Evolutionary conservation across 2,113 vertebrate genomes (phyloP), one percentile per base, ranked within the genome.

Genomic region (Phaetusa simplex): DNA sequence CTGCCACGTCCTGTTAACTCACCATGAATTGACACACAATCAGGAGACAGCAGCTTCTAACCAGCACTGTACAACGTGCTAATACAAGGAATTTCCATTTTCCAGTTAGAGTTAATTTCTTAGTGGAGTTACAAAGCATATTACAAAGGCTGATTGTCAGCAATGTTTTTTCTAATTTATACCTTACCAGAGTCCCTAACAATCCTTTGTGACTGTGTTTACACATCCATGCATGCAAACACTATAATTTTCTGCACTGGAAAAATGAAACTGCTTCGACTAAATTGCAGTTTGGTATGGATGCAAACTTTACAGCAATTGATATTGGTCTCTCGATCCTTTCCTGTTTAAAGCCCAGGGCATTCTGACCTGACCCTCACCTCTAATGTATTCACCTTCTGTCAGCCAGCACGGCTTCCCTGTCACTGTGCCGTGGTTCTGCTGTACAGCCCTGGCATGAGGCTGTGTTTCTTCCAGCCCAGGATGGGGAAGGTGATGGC

Each of bases 401-500:
- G 50, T 52, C 50, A 52, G 50, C 24, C 50, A 52, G 50, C 26
- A 27, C 14, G 14, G 50, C 50, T 52, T 27, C 24, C 26, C 50
- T 27, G 50, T 52, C 26, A 27, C 50, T 27, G 50, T 6, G 1
- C n/a, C 22, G 58, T 20, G 29, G 23, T 21, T 52, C 49, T 85
- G 58, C 34, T 42, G 19, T 8, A 32, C 43, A 52, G 32, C 50
- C 50, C 50, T 52, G 24, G 50, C 24, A 52, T 14, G 23, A 52
- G 50, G 50, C 50, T 26, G 38, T 20, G 30, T 5, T 85, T 50
- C 22, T 43, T 50, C 26, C 52, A 82, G 52, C 17, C 16, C n/a
- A 29, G 26, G 36, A 30, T 8, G 30, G 11, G 9, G 38, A 27
- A 26, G 8, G 0, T 50, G 43, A 16, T 3, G 1, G 5, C 34